Evolutionary conservation across 2,113 vertebrate species (phyloP).

Genomic region (Mobula birostris): DNA sequence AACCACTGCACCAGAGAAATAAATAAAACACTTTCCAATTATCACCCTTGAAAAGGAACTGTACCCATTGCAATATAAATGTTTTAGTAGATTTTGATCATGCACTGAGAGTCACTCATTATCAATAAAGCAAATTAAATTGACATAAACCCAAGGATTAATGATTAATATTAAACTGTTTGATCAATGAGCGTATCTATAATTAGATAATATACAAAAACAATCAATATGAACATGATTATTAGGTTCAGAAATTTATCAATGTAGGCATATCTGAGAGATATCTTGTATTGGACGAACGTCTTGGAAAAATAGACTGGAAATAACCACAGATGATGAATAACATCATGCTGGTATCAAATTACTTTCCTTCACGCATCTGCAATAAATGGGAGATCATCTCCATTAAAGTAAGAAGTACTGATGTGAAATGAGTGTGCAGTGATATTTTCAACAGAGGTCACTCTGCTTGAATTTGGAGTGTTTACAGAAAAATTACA

Average conservation of each 20-base stretch:
- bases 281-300: neutral
- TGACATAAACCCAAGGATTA: neutral
- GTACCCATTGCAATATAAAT: too few species aligned
- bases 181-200: neutral
- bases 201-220: neutral
- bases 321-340: neutral
- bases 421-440: neutral
- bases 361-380: neutral
- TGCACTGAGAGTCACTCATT: neutral
- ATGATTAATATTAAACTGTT: neutral
- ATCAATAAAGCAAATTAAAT: neutral
- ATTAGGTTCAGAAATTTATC: neutral
- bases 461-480: neutral
- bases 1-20: neutral
- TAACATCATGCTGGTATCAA: neutral
- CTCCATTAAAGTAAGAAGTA: neutral
- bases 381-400: neutral
- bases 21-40: neutral
- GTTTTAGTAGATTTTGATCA: neutral
- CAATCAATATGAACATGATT: neutral
- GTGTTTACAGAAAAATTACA: neutral
- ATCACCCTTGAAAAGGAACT: neutral
- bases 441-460: neutral
- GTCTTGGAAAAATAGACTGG: neutral
- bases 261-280: neutral